phyloP scores from a whole-genome alignment of 2,888 invertebrate species.

The Anorthoa munda region DNA sequence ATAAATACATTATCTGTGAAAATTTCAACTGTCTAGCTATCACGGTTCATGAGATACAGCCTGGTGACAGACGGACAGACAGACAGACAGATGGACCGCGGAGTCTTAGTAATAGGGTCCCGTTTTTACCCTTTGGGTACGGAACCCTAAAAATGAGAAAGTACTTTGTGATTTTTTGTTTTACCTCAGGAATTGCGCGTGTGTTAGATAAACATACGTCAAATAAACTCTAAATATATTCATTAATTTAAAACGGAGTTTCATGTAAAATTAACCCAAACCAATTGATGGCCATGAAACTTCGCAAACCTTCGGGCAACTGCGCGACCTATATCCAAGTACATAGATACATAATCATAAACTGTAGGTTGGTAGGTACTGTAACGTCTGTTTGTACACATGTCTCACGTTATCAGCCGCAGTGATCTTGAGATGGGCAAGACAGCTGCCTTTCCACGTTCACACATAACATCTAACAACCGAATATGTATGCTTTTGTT shows the following conservation, averaged over 20 bases:
- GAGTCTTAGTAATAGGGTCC: too few relatives aligned
- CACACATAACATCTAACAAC: conserved; percentile 15
- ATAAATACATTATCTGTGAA: too few relatives aligned
- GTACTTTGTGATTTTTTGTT: neutral
- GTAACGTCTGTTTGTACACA: conserved; percentile 33
- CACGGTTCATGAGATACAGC: too few relatives aligned
- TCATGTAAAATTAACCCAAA: conserved; percentile 1
- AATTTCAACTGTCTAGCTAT: too few relatives aligned
- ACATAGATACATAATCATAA: conserved; percentile 19
- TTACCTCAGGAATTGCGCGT: neutral
- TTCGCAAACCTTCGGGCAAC: neutral
- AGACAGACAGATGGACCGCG: too few relatives aligned
- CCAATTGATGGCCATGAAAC: conserved; percentile 18
- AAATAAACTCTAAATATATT: too few relatives aligned
- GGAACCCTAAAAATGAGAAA: too few relatives aligned
- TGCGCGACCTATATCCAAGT: conserved; percentile 12
- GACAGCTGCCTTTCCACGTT: conserved; percentile 46
- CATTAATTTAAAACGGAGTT: neutral
- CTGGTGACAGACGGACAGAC: too few relatives aligned
- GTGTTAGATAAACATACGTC: too few relatives aligned
- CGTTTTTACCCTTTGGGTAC: too few relatives aligned
- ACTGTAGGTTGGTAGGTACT: conserved; percentile 32
- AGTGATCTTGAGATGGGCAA: conserved; percentile 56
- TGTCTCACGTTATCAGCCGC: conserved; percentile 43
- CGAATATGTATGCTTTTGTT: conserved; percentile 24